Conservation (phyloP, 2,888 invertebrate genomes). For the Drosophila borborema region DNA sequence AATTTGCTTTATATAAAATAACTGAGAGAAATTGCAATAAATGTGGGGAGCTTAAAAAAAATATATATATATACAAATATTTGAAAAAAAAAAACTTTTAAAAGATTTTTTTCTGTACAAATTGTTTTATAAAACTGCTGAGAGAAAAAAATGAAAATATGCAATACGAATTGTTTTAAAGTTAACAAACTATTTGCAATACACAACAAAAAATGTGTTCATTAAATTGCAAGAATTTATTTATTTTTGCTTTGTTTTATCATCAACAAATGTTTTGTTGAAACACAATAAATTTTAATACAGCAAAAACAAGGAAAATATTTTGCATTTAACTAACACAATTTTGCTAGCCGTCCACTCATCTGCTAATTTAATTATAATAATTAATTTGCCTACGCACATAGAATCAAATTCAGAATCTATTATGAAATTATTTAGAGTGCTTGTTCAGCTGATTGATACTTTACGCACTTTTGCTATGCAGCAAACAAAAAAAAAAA, state of each 20-base stretch:
- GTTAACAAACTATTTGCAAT: background rate
- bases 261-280: background rate
- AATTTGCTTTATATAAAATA: background rate
- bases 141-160: no score
- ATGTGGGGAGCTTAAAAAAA: background rate
- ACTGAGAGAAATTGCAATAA: background rate
- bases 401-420: constrained; percentile 1
- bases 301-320: background rate
- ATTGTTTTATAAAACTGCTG: no score
- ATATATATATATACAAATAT: no score
- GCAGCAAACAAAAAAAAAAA: background rate
- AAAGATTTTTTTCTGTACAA: no score
- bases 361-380: background rate
- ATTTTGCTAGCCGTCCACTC: background rate
- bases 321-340: background rate
- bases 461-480: background rate
- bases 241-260: background rate
- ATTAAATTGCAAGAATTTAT: background rate
- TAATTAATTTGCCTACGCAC: background rate
- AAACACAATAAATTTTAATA: background rate
- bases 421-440: constrained; percentile 7
- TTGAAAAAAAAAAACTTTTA: background rate
- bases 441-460: background rate
- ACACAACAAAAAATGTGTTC: background rate
- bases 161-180: background rate